Conservation (phyloP, 2,113 vertebrate genomes). For the Chrysemys picta region DNA sequence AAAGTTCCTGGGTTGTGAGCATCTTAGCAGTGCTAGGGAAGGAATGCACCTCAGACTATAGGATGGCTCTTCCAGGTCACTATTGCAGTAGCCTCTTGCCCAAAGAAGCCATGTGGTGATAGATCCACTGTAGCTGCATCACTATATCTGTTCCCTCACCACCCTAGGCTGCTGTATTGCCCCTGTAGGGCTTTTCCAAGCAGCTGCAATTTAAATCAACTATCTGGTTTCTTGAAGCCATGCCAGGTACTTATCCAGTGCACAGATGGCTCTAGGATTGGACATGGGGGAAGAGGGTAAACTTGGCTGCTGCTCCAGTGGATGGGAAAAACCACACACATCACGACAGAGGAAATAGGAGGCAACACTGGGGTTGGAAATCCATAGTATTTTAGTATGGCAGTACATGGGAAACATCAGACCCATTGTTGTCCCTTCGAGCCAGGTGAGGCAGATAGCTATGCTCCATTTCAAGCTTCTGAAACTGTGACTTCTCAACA, state of each 20-base stretch:
- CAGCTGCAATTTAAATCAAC: constrained; percentile 20
- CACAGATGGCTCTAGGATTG: not conserved
- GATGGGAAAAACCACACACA: not conserved
- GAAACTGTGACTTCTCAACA: not conserved
- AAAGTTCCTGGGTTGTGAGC: not conserved
- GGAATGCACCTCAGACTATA: not conserved
- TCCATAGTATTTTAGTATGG: not conserved
- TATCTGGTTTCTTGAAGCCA: not conserved
- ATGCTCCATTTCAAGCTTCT: not conserved
- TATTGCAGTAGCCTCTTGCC: not conserved
- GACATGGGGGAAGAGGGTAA: not conserved
- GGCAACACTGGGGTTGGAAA: not conserved
- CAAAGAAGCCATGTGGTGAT: not conserved
- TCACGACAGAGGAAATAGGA: not conserved
- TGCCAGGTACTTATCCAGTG: not conserved
- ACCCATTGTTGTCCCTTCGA: not conserved
- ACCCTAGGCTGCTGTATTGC: not conserved
- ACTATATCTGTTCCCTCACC: not conserved
- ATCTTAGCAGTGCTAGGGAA: not conserved
- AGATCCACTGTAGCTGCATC: not conserved
- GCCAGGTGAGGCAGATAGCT: not conserved
- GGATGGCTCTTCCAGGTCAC: not conserved
- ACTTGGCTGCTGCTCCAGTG: not conserved
- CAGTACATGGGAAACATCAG: not conserved
- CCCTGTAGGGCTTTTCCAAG: not conserved